Base-by-base conservation (phyloP, 2,113 vertebrate species). In the Actinemys pallida region DNA sequence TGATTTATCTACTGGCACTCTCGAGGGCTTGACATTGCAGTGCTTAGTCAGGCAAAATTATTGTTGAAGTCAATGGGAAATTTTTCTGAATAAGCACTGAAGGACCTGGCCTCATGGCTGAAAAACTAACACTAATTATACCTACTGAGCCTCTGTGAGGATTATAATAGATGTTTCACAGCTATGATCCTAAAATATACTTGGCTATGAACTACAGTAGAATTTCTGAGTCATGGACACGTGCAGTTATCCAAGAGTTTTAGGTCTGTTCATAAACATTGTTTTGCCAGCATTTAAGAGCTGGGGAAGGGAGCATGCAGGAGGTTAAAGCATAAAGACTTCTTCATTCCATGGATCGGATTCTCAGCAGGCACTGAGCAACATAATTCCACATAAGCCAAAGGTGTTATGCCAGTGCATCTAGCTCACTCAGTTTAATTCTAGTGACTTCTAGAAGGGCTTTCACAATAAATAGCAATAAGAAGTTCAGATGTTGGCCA, bases 1-100 rank as follows among this genome's bases (percentile, higher is more conserved):
- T 97, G 94, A 98, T 97, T 93, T 88, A 95, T 95, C 83, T 92
- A 96, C 90, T 94, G 81, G 86, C 78, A 83, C 92, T 96, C 93
- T 85, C 86, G 65, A 56, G 45, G 87, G 54, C 49, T 93, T 96
- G 84, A 94, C 78, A 92, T 88, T 10, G 31, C 83, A 56, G 62
- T 52, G 65, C 54, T 88, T 94, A 87, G 92, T 83, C 93, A 95
- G 78, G 53, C 72, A 90, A 53, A 95, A 96, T 75, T 86, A 93
- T 90, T 91, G 65, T 3, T 84, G 89, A 95, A 94, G 90, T 56
- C 83, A 84, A 81, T 19, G 42, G 93, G 90, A 75, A 95, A 86
- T 97, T 95, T 93, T 90, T 84, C 78, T 93, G 89, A 89, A 53
- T n/a, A 94, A 90, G 81, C 53, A 75, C 0, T 85, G 90, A 92